Base-by-base conservation (phyloP, 2,888 invertebrate genomes). In the Melitaea athalia region DNA sequence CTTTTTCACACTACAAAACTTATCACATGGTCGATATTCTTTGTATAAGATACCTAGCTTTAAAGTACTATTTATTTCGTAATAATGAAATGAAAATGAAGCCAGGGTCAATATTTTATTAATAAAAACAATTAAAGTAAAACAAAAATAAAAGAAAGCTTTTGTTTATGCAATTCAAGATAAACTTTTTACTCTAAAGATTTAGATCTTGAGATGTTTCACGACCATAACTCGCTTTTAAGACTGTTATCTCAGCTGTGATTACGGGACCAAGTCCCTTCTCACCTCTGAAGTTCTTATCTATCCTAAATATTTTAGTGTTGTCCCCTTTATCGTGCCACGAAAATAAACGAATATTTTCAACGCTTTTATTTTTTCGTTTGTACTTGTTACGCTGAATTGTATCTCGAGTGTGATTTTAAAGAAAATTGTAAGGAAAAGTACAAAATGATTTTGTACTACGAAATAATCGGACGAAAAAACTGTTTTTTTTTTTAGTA, bases 201-300 rank as follows among this genome's bases (percentile, higher is more conserved):
- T 68, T 60, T 17, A 8, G 57, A 68, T 68, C 68, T 66, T 24
- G 38, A 38, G 63, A 65, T 50, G 14, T 69, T 66, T 69, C 63
- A 66, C 65, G 50, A 55, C 45, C 66, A 71, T 68, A 71, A 69
- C 66, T 71, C 65, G 62, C 57, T 66, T 68, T 65, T 66, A 63
- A 60, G 65, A 61, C 68, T 71, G 68, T 71, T 71, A 71, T 71
- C 71, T 71, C 53, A 63, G 57, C 67, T 63, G 49, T 70, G 68
- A 71, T 71, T 68, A 71, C 60, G 63, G 59, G 64, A 67, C 65
- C 63, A 55, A 65, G 71, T 66, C 62, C 71, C 64, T 67, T 64
- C 62, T 64, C 67, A 69, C 69, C 71, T 71, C 59, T 50, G 50
- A 42, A 65, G 63, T 68, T 61, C 63, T 71, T 71, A 71, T 71